These are phyloP conservation scores for Gyrodactylus salaris DNA, from an alignment of 1,140 invertebrate species.

Conservation along the genomic window DNA sequence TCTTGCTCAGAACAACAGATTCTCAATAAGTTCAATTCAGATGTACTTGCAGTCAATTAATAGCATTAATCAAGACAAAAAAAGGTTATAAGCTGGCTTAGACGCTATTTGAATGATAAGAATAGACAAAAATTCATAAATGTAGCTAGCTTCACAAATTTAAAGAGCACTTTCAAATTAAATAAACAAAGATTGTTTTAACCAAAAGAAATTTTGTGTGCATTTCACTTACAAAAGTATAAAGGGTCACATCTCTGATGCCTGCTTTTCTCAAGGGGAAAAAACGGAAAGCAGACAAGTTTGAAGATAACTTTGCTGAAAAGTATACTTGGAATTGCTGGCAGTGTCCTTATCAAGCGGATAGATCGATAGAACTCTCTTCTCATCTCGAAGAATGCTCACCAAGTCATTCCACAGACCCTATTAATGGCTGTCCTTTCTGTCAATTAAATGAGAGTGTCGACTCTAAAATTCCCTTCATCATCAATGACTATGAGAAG, in stretches of 20 bases:
- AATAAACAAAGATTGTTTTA: too few relatives aligned
- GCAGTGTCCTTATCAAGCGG: background rate
- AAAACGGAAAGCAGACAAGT: background rate
- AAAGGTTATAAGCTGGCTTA: too few relatives aligned
- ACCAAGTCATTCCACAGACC: background rate
- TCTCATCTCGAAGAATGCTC: background rate
- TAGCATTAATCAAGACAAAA: too few relatives aligned
- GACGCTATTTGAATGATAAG: too few relatives aligned
- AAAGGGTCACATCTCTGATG: background rate
- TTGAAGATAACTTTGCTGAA: background rate
- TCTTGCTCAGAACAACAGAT: too few relatives aligned
- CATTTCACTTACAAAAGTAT: background rate
- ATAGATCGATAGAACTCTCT: background rate
- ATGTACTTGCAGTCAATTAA: too few relatives aligned
- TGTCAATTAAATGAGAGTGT: background rate
- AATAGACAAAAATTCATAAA: too few relatives aligned
- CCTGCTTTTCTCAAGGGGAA: background rate
- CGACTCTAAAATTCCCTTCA: background rate
- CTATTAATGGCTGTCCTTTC: background rate
- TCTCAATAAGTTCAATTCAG: too few relatives aligned
- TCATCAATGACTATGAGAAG: background rate
- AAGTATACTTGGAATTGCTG: background rate
- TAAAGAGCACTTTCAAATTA: too few relatives aligned
- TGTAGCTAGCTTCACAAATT: too few relatives aligned
- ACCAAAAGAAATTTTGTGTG: background rate